Percentiles rank a stretch among this genome's conserved stretches.
phyloP scores from a whole-genome alignment of 2,888 invertebrate species.

The Nephrotoma flavescens region DNA sequence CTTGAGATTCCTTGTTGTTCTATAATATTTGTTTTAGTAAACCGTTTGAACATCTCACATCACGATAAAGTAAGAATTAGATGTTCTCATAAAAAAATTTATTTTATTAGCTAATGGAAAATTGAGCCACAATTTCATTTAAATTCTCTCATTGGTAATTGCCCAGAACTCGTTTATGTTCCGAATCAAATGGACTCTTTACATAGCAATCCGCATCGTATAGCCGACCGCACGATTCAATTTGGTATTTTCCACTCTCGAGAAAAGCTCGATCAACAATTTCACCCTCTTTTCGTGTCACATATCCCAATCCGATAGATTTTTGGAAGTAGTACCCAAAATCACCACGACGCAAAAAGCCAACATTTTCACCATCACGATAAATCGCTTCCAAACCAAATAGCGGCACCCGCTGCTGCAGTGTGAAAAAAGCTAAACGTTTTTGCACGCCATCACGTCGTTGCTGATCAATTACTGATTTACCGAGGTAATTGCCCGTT shows the following conservation, averaged over 20 bases:
- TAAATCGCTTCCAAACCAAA: slow-evolving; percentile 78
- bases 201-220: slow-evolving; percentile 54
- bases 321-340: slow-evolving; percentile 46
- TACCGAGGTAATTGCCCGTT: slow-evolving; percentile 63
- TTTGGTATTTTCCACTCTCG: slow-evolving; percentile 55
- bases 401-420: slow-evolving; percentile 53
- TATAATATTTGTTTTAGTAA: no score
- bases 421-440: slow-evolving; percentile 56
- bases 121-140: background rate
- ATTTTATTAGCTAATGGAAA: background rate
- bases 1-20: no score
- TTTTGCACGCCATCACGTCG: slow-evolving; percentile 52
- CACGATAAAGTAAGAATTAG: no score
- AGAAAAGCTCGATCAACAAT: slow-evolving; percentile 50
- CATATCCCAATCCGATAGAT: slow-evolving; percentile 43
- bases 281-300: slow-evolving; percentile 40
- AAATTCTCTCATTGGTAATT: slow-evolving; percentile 31
- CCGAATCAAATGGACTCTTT: slow-evolving; percentile 71
- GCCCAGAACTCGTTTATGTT: slow-evolving; percentile 57
- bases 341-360: slow-evolving; percentile 68
- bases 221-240: slow-evolving; percentile 64
- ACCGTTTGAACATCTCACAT: no score
- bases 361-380: slow-evolving; percentile 59
- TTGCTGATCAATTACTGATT: slow-evolving; percentile 49
- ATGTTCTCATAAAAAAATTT: background rate